phyloP scores from a whole-genome alignment of 2,113 vertebrate species.

The Globicephala melas region DNA sequence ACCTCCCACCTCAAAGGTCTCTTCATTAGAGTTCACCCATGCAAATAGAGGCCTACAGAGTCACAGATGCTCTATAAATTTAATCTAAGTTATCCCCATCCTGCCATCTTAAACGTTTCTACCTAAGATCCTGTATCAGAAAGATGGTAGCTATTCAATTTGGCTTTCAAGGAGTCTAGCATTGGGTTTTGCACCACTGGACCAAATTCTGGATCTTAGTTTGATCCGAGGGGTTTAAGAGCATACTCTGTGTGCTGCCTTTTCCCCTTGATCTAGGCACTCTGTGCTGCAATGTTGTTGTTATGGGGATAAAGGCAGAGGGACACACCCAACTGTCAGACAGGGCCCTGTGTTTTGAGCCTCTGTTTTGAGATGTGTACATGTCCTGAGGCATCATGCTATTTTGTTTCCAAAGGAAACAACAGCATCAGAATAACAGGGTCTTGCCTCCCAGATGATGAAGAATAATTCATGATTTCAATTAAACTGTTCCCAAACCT shows the following conservation, averaged over 20 bases:
- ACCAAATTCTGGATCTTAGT: background rate
- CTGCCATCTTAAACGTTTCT: background rate
- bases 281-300: background rate
- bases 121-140: background rate
- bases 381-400: background rate
- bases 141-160: background rate
- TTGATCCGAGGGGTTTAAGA: constrained; percentile 21
- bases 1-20: background rate
- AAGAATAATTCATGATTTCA: constrained; percentile 51
- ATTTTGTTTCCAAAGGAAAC: constrained; percentile 11
- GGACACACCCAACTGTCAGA: constrained; percentile 45
- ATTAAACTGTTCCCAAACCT: constrained; percentile 22
- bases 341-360: background rate
- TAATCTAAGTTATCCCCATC: background rate
- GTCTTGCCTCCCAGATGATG: background rate
- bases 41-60: background rate
- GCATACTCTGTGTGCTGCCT: rapidly evolving
- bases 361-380: background rate
- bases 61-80: background rate
- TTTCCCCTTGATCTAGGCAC: background rate
- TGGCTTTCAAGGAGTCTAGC: background rate
- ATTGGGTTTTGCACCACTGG: background rate
- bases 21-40: background rate
- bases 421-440: constrained; percentile 1
- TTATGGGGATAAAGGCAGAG: background rate